Conservation (phyloP, 2,888 invertebrate genomes). For the Liodrosophila aerea region DNA sequence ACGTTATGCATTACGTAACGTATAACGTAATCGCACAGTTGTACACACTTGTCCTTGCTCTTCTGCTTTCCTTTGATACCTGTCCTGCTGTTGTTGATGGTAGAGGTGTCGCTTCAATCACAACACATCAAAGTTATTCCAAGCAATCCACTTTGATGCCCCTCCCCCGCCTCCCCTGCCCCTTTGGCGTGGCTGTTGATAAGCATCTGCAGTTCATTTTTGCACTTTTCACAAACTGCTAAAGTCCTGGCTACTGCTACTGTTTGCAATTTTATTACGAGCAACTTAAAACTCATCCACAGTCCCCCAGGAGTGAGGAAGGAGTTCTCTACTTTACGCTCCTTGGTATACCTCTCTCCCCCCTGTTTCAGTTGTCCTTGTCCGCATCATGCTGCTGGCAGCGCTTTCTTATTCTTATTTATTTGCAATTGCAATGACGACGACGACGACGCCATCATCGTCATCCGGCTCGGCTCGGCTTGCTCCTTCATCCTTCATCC, state of each 20-base stretch:
- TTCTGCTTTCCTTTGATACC: constrained; percentile 46
- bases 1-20: constrained; percentile 50
- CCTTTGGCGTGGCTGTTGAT: constrained; percentile 45
- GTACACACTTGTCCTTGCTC: background rate
- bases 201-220: constrained; percentile 76
- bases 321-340: constrained; percentile 2
- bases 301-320: constrained; percentile 13
- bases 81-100: constrained; percentile 25
- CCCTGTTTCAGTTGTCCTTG: constrained; percentile 50
- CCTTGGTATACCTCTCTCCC: background rate
- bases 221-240: constrained; percentile 62
- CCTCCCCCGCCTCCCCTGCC: no score
- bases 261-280: constrained; percentile 70
- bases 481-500: constrained; percentile 17
- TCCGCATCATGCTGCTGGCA: constrained; percentile 54
- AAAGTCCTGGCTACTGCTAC: constrained; percentile 16
- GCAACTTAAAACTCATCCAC: constrained; percentile 66
- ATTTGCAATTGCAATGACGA: constrained; percentile 72
- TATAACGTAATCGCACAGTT: constrained; percentile 58
- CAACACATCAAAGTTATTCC: constrained; percentile 38
- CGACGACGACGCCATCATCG: constrained; percentile 46
- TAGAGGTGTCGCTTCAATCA: constrained; percentile 58
- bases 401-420: constrained; percentile 73
- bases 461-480: constrained; percentile 42
- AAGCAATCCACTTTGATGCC: constrained; percentile 4